Conservation (phyloP, 2,888 invertebrate species). For the Melieria picta region DNA sequence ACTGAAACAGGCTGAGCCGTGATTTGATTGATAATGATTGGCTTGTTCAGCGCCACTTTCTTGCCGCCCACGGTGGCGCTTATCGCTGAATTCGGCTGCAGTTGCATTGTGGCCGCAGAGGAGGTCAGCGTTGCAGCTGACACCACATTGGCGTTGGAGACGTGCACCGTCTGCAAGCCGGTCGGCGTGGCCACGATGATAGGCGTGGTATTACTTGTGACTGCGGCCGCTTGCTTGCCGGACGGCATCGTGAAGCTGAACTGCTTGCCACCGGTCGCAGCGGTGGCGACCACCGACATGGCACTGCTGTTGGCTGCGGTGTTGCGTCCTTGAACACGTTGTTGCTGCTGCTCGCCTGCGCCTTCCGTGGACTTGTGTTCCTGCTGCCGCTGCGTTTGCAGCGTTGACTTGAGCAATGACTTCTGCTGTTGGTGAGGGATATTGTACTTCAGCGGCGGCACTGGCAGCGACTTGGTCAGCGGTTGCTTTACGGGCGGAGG, state of each 20-base stretch:
- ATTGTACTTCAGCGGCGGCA: constrained; percentile 59
- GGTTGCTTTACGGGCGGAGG: constrained; percentile 34
- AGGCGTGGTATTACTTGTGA: constrained; percentile 46
- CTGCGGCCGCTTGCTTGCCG: constrained; percentile 20
- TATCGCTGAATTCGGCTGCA: constrained; percentile 35
- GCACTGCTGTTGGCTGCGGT: constrained; percentile 2
- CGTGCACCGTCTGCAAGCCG: constrained; percentile 64
- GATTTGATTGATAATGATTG: constrained; percentile 56
- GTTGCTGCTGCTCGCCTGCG: constrained; percentile 5
- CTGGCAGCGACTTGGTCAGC: constrained; percentile 53
- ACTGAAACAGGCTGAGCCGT: constrained; percentile 30
- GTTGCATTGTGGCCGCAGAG: constrained; percentile 38
- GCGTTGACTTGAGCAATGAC: constrained; percentile 51
- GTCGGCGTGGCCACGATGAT: constrained; percentile 61
- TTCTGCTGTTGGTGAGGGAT: constrained; percentile 53
- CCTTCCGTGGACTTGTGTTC: background rate
- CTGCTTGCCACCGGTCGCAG: constrained; percentile 14
- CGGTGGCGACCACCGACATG: background rate
- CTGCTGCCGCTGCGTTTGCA: constrained; percentile 35
- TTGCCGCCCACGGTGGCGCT: constrained; percentile 48
- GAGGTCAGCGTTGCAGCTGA: constrained; percentile 37
- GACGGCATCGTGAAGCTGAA: constrained; percentile 42
- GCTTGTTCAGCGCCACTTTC: constrained; percentile 57
- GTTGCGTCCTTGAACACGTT: constrained; percentile 23
- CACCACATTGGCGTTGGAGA: constrained; percentile 54